Percentiles rank a stretch among this genome's conserved stretches.
Conservation (phyloP, 2,797 vertebrate genomes). For the Tokudaia muenninki region DNA sequence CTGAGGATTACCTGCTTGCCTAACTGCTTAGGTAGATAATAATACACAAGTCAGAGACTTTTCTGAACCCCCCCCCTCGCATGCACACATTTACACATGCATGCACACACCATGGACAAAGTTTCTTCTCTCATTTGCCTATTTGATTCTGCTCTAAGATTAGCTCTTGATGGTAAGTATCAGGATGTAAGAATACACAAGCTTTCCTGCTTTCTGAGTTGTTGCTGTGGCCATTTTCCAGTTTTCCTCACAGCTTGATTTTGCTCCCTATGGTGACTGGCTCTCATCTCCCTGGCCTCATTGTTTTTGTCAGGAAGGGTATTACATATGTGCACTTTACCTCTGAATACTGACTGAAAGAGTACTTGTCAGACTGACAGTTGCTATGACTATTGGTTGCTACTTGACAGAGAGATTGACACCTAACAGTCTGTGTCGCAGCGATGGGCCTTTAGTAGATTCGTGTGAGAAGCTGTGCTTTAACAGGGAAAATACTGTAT, state of each 20-base stretch:
- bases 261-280: conserved; percentile 70
- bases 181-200: background rate
- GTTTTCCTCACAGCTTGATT: conserved; percentile 58
- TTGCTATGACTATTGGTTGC: conserved; percentile 71
- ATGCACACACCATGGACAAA: background rate
- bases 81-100: too few species aligned
- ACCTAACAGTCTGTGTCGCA: conserved; percentile 67
- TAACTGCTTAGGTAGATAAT: background rate
- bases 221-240: conserved; percentile 58
- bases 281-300: conserved; percentile 62
- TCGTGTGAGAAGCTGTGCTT: conserved; percentile 45
- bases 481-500: conserved; percentile 57
- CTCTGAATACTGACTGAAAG: conserved; percentile 58
- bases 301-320: conserved; percentile 72
- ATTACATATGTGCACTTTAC: conserved; percentile 67
- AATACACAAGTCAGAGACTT: background rate
- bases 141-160: conserved; percentile 43
- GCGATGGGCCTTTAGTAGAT: conserved; percentile 49
- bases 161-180: background rate
- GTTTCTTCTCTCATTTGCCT: background rate
- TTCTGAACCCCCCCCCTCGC: background rate
- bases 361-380: conserved; percentile 75
- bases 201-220: conserved; percentile 46
- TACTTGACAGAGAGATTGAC: conserved; percentile 71
- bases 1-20: background rate